phyloP scores from a whole-genome alignment of 2,888 invertebrate genomes.

The Heliconius sara region DNA sequence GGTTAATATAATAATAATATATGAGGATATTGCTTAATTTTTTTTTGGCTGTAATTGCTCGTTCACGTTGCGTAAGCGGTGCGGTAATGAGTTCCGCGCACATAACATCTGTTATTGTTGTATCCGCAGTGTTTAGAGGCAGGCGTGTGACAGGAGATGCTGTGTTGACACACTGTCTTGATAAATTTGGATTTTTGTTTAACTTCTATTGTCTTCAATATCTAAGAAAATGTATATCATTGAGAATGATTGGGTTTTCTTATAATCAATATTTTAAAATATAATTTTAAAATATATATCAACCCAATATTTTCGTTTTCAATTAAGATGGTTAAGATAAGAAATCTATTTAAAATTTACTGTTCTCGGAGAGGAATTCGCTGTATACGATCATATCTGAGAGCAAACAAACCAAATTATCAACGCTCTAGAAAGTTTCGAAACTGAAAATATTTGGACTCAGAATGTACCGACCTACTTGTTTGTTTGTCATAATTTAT shows the following conservation, averaged over 20 bases:
- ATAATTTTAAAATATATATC: neutral
- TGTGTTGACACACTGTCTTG: neutral
- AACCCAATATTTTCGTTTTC: neutral
- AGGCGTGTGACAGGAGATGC: constrained; percentile 17
- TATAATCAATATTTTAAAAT: no score
- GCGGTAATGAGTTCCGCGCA: constrained; percentile 37
- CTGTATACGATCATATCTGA: constrained; percentile 40
- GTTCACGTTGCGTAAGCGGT: constrained; percentile 29
- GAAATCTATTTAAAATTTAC: constrained; percentile 14
- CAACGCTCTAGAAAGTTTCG: constrained; percentile 50
- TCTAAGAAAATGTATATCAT: no score
- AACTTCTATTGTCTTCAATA: no score
- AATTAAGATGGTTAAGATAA: neutral
- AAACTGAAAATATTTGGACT: constrained; percentile 49
- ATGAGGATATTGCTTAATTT: constrained; percentile 43
- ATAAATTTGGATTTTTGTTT: neutral
- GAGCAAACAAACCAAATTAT: constrained; percentile 44
- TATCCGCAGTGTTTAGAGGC: neutral
- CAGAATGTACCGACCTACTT: constrained; percentile 47
- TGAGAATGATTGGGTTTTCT: no score
- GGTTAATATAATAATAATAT: constrained; percentile 21
- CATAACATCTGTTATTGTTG: constrained; percentile 43
- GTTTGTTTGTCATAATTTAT: constrained; percentile 39
- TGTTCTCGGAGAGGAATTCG: constrained; percentile 27
- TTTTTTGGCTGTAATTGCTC: constrained; percentile 27